A percentile compares a stretch with the other conserved stretches of the same genome.
These are phyloP conservation scores for Lasioglossum malachurum DNA, from an alignment of 2,888 invertebrate genomes.

Conservation along the genomic window DNA sequence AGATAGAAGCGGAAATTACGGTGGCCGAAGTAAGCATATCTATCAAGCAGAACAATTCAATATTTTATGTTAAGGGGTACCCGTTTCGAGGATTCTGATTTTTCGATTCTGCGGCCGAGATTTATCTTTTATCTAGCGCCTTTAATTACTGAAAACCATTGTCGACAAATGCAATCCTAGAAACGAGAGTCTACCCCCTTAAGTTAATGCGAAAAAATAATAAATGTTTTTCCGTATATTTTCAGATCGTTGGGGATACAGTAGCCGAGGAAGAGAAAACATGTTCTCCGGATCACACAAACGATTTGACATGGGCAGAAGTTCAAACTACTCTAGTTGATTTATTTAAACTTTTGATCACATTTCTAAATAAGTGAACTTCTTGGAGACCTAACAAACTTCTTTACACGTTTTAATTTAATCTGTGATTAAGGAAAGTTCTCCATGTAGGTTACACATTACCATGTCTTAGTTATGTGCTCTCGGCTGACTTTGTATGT, in stretches of 20 bases:
- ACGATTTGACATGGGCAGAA: conserved; percentile 77
- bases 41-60: not conserved
- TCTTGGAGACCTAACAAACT: conserved; percentile 59
- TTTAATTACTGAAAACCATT: no score
- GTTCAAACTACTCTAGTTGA: conserved; percentile 68
- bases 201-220: not conserved
- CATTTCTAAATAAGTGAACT: conserved; percentile 59
- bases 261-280: conserved; percentile 78
- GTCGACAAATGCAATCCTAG: no score
- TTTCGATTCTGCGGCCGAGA: no score
- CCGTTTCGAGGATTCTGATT: no score
- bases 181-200: no score
- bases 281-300: conserved; percentile 78
- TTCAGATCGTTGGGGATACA: conserved; percentile 80
- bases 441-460: conserved; percentile 35
- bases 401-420: conserved; percentile 61
- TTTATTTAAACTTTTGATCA: conserved; percentile 37
- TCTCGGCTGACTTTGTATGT: conserved; percentile 45
- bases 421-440: conserved; percentile 67
- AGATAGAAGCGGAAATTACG: conserved; percentile 87
- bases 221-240: conserved; percentile 35
- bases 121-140: no score
- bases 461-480: conserved; percentile 46
- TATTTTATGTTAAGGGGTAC: not conserved
- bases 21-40: conserved; percentile 84